These are phyloP conservation scores for Pristis pectinata DNA, from an alignment of 2,797 vertebrate genomes.

Conservation along the genomic window DNA sequence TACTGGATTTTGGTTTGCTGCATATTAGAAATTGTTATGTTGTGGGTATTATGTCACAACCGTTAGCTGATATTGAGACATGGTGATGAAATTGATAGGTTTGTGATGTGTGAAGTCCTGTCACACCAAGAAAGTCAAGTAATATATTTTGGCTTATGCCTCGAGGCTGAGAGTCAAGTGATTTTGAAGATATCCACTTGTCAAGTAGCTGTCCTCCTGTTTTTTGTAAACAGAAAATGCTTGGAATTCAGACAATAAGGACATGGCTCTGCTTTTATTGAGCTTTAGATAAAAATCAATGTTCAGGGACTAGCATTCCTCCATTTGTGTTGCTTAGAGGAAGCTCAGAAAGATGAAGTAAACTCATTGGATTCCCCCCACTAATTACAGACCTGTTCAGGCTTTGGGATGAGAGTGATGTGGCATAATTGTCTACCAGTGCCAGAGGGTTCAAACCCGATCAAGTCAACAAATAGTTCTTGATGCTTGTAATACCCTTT, in stretches of 20 bases:
- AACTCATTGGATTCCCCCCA: slow-evolving; percentile 48
- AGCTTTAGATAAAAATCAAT: slow-evolving; percentile 42
- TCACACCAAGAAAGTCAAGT: not conserved
- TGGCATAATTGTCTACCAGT: slow-evolving; percentile 46
- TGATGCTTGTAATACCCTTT: slow-evolving; percentile 46
- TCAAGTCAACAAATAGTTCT: slow-evolving; percentile 47
- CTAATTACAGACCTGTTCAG: slow-evolving; percentile 49
- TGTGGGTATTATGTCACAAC: not conserved
- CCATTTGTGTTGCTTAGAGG: slow-evolving; percentile 41
- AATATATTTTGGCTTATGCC: slow-evolving; percentile 8
- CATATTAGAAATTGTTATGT: not conserved
- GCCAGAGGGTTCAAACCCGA: slow-evolving; percentile 47
- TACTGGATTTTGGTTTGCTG: not conserved
- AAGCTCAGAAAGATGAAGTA: slow-evolving; percentile 40
- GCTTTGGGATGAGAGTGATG: slow-evolving; percentile 42
- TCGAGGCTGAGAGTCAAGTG: slow-evolving; percentile 32
- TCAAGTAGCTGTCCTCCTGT: slow-evolving; percentile 36
- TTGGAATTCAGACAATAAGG: slow-evolving; percentile 34
- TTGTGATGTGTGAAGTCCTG: not conserved
- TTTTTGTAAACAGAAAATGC: slow-evolving; percentile 41
- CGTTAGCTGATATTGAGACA: slow-evolving; percentile 12
- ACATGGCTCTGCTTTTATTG: slow-evolving; percentile 41
- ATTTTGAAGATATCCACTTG: slow-evolving; percentile 38
- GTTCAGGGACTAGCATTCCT: slow-evolving; percentile 45
- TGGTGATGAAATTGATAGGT: not conserved